A percentile compares a stretch with the other conserved stretches of the same genome.
Evolutionary conservation across 92 coral and sea anemone species (phyloP).

Genomic region (Actinostola sp.): DNA sequence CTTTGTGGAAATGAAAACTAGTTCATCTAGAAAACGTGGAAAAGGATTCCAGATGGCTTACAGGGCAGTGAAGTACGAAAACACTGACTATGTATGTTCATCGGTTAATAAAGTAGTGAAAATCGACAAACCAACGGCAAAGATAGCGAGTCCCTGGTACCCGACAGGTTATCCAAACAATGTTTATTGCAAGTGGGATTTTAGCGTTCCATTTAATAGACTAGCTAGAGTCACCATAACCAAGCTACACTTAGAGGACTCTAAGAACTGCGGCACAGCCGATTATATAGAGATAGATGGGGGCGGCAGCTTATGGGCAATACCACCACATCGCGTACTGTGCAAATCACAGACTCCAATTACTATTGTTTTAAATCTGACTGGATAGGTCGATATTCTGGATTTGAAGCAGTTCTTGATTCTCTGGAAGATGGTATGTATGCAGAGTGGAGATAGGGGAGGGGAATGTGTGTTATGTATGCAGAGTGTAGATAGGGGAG

Average conservation of each 20-base stretch:
- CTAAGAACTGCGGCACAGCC: slow-evolving; percentile 12
- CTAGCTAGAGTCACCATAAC: slow-evolving; percentile 30
- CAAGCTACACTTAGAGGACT: slow-evolving; percentile 30
- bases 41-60: slow-evolving; percentile 14
- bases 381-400: slow-evolving; percentile 54
- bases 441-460: neutral
- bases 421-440: slow-evolving; percentile 44
- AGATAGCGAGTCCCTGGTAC: slow-evolving; percentile 10
- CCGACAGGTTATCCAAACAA: slow-evolving; percentile 28
- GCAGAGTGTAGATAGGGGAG: too few relatives aligned
- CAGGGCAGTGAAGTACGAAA: slow-evolving; percentile 8
- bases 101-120: neutral
- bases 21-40: slow-evolving; percentile 9
- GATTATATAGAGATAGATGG: slow-evolving; percentile 36
- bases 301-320: slow-evolving; percentile 5
- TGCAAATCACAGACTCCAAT: slow-evolving; percentile 29
- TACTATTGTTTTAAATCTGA: slow-evolving; percentile 20
- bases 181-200: slow-evolving; percentile 30
- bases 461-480: neutral
- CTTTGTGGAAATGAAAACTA: slow-evolving; percentile 15
- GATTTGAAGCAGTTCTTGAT: slow-evolving; percentile 49
- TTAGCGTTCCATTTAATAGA: slow-evolving; percentile 22
- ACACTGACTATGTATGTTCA: neutral
- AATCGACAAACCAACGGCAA: neutral
- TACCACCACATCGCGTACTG: slow-evolving; percentile 9